Conservation (phyloP, 2,113 vertebrate genomes). For the Ancistrus triradiatus region DNA sequence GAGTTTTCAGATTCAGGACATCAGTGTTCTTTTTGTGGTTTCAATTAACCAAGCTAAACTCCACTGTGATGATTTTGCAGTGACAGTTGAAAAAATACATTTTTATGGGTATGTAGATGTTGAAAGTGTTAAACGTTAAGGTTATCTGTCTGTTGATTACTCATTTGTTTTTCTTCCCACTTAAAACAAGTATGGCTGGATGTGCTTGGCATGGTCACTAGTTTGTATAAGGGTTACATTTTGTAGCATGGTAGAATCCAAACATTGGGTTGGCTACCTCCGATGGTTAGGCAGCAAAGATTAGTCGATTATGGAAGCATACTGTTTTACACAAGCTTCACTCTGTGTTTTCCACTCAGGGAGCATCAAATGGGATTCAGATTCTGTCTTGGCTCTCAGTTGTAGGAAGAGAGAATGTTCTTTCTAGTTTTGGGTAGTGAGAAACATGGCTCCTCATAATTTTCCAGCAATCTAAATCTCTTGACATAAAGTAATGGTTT, state of each 20-base stretch:
- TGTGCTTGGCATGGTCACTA: background rate
- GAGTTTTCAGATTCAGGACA: conserved; percentile 15
- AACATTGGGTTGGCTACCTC: background rate
- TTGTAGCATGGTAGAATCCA: background rate
- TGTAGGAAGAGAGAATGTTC: conserved; percentile 42
- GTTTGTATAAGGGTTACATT: background rate
- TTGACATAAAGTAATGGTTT: conserved; percentile 66
- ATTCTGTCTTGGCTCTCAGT: conserved; percentile 41
- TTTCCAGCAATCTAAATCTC: conserved; percentile 56
- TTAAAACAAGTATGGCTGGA: conserved; percentile 3
- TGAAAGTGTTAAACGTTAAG: background rate
- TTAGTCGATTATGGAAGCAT: background rate
- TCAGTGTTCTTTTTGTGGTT: conserved; percentile 20
- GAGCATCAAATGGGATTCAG: background rate
- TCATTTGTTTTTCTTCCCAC: background rate
- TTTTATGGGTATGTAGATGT: too few species aligned
- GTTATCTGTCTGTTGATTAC: conserved; percentile 12
- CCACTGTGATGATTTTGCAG: background rate
- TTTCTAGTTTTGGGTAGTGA: conserved; percentile 53
- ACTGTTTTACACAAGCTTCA: background rate
- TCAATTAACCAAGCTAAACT: conserved; percentile 3
- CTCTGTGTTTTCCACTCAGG: background rate
- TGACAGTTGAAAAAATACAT: conserved; percentile 17
- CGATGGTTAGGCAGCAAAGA: background rate
- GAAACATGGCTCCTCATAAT: conserved; percentile 56